These are phyloP conservation scores for Macropodus opercularis DNA, from an alignment of 2,797 vertebrate genomes.

Conservation along the genomic window DNA sequence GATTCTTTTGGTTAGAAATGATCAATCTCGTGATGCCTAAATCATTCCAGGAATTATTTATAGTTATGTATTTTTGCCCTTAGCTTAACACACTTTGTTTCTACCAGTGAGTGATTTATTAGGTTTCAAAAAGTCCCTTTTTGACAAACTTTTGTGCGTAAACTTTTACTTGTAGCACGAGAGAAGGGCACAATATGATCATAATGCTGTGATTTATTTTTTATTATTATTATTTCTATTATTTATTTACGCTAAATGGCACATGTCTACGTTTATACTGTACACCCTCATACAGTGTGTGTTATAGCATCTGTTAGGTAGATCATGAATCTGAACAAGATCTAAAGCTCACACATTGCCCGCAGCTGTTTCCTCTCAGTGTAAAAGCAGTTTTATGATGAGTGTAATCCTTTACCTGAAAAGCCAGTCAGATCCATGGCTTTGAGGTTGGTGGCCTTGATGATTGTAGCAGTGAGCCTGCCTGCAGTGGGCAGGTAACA, in stretches of 20 bases:
- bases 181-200: neutral
- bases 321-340: conserved; percentile 3
- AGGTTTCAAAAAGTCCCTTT: conserved; percentile 2
- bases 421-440: conserved; percentile 96
- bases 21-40: conserved; percentile 22
- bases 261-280: too few species aligned
- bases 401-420: conserved; percentile 82
- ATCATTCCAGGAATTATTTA: conserved; percentile 15
- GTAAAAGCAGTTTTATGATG: conserved; percentile 13
- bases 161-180: neutral
- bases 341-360: conserved; percentile 4
- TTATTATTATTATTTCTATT: too few species aligned
- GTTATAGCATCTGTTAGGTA: neutral
- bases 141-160: neutral
- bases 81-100: neutral
- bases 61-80: conserved; percentile 7
- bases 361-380: conserved; percentile 10
- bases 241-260: neutral
- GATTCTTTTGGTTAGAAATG: conserved; percentile 1
- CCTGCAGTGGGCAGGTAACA: conserved; percentile 95
- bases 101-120: conserved; percentile 12
- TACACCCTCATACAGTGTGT: too few species aligned
- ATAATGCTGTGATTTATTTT: neutral
- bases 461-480: conserved; percentile 90
- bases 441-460: conserved; percentile 95